phyloP scores from a whole-genome alignment of 2,888 invertebrate genomes.

The Blera fallax region DNA sequence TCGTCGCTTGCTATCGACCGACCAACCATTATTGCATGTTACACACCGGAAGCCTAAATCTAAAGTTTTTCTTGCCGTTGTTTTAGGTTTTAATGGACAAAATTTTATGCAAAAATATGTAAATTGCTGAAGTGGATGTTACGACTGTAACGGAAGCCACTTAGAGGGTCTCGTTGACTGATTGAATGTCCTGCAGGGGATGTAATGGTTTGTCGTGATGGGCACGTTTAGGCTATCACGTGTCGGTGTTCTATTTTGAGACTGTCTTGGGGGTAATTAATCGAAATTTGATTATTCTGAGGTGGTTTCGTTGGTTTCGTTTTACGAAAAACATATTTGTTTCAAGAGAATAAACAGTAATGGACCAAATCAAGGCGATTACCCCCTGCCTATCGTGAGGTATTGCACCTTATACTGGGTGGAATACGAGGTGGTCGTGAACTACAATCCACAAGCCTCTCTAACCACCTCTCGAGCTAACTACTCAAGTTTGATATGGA shows the following conservation, averaged over 20 bases:
- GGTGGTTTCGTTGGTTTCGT: too few relatives aligned
- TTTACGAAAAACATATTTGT: too few relatives aligned
- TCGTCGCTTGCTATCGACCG: background rate
- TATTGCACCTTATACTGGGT: too few relatives aligned
- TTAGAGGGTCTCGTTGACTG: constrained; percentile 27
- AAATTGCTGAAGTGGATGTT: constrained; percentile 21
- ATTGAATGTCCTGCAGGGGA: constrained; percentile 66
- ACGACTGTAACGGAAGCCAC: background rate
- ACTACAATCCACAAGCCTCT: too few relatives aligned
- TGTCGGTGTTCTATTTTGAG: constrained; percentile 28
- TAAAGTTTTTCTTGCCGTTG: constrained; percentile 32
- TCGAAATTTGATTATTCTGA: background rate
- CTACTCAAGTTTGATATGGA: too few relatives aligned
- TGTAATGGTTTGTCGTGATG: constrained; percentile 54
- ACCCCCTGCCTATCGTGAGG: too few relatives aligned
- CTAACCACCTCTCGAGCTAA: too few relatives aligned
- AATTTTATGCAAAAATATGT: constrained; percentile 56
- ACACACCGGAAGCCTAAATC: constrained; percentile 41
- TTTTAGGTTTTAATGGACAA: constrained; percentile 42
- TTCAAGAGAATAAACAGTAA: too few relatives aligned
- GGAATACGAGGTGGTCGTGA: too few relatives aligned
- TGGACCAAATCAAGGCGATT: too few relatives aligned
- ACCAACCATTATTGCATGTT: constrained; percentile 47
- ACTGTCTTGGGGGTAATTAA: constrained; percentile 7
- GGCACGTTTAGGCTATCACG: constrained; percentile 46